Evolutionary conservation across 2,113 vertebrate species (phyloP), one percentile per base, ranked within the genome.

Genomic region (Mastomys coucha): DNA sequence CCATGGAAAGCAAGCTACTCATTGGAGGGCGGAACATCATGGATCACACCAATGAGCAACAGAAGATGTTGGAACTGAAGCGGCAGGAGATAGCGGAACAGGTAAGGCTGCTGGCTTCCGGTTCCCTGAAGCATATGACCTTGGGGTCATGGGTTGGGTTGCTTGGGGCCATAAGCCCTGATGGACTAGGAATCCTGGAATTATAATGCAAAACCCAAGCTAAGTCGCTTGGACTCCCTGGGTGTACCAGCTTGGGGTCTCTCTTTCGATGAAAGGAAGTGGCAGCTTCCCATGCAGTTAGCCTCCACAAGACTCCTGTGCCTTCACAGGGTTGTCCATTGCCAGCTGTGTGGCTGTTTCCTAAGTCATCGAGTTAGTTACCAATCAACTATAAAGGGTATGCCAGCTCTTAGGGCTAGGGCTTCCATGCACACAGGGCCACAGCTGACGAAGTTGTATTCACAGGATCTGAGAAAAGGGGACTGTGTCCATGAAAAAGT

Each of bases 31-130:
- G 99, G 98, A 99, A 99, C 88, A 99, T 99, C 85, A 99, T 99
- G 96, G 99, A 99, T 96, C 99, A 99, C 98, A 99, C 99, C 73
- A 99, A 99, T 0, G 99, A 99, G 97, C 99, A 99, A 96, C 99
- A 99, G 97, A 99, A 99, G 97, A 99, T 99, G 99, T 96, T 99
- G 97, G 99, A 99, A 98, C 98, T 99, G 97, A 99, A 99, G 98
- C 98, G 99, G n/a, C 99, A 99, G 94, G 99, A 99, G 97, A 99
- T 99, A 58, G 98, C 99, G 0, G 99, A 99, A 96, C 99, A 99
- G 99, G 99, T 99, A 89, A 87, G 3, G 6, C 53, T n/a, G 9
- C 72, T 26, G n/a, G 6, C 6, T 7, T 2, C 70, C 0, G n/a
- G 75, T 45, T 22, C 24, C 2, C 1, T 5, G 51, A 58, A 26